Percentiles rank a stretch among this genome's conserved stretches.
These are phyloP conservation scores for Automeris io DNA, from an alignment of 2,888 invertebrate genomes.

Conservation along the genomic window DNA sequence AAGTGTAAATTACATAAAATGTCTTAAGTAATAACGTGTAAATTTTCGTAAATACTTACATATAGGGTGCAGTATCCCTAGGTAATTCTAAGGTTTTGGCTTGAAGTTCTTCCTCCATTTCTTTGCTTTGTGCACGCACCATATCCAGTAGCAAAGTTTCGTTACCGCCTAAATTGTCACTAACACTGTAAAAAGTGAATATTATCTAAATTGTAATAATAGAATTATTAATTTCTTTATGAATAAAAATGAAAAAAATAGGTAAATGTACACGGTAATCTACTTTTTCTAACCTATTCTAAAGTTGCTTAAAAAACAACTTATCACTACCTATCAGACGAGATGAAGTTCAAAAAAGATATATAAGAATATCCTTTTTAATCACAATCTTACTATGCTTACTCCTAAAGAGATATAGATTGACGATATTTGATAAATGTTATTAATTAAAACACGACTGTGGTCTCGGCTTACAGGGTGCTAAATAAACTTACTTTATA, in stretches of 20 bases:
- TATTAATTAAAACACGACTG: background rate
- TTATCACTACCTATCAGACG: too few species aligned
- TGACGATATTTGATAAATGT: background rate
- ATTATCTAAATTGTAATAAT: too few species aligned
- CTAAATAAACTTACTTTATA: constrained; percentile 22
- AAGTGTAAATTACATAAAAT: background rate
- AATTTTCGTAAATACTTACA: too few species aligned
- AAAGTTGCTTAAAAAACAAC: too few species aligned
- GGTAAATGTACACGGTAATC: too few species aligned
- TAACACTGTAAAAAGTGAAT: constrained; percentile 2
- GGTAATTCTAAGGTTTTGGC: constrained; percentile 42
- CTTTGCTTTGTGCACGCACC: constrained; percentile 52
- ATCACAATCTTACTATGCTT: too few species aligned
- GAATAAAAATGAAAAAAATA: too few species aligned
- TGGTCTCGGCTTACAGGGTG: background rate
- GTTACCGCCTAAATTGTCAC: constrained; percentile 34
- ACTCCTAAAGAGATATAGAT: background rate
- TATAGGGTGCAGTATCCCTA: constrained; percentile 38
- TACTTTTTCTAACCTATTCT: too few species aligned
- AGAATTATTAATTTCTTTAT: too few species aligned
- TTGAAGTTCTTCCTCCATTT: constrained; percentile 38
- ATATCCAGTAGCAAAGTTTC: constrained; percentile 54
- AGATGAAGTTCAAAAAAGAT: too few species aligned
- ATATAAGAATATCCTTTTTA: too few species aligned
- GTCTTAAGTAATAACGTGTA: background rate